Base-by-base conservation (phyloP, 2,797 vertebrate genomes). In the Microcaecilia unicolor region DNA sequence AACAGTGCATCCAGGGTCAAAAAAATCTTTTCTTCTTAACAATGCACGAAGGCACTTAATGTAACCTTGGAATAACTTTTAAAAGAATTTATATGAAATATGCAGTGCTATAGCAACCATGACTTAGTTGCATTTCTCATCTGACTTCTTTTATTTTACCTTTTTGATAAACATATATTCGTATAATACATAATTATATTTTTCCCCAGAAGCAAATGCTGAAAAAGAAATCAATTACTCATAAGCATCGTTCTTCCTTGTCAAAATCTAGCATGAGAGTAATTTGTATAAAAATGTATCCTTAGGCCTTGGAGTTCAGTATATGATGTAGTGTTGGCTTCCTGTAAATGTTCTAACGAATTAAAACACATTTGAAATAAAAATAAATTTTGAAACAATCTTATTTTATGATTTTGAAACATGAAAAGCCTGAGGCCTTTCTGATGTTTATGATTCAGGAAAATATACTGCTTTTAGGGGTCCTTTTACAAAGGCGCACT, bases 61-160 rank as follows among this genome's bases (percentile, higher is more conserved):
- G 52, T 54, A 54, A 50, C 54, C 58, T 61, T 60, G 47, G 55
- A 48, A 46, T 50, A 61, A 50, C 44, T 63, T 58, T 38, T 50
- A 43, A 40, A 58, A 55, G 32, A 59, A 55, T 53, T 51, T 56
- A 34, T 48, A 14, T 41, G 31, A 49, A 48, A 56, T 31, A 28
- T 36, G 19, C 38, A 58, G 38, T 39, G 38, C 42, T 56, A 40
- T 43, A 45, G 28, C 42, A 43, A 57, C 22, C 18, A 31, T 8
- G 6, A 45, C 39, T 19, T 28, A 6, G 16, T 27, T 25, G 30
- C 48, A 28, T 52, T 32, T 42, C 28, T 20, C 36, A 22, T 15
- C n/a, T 10, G 17, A 25, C 52, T 28, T 35, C 53, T 55, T 31
- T 26, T 25, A 42, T 29, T 44, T 40, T 22, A 18, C 28, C 24